A percentile compares a stretch with the other conserved stretches of the same genome.
Evolutionary conservation across 2,888 invertebrate species (phyloP).

Genomic region (Opisthograptis luteolata): DNA sequence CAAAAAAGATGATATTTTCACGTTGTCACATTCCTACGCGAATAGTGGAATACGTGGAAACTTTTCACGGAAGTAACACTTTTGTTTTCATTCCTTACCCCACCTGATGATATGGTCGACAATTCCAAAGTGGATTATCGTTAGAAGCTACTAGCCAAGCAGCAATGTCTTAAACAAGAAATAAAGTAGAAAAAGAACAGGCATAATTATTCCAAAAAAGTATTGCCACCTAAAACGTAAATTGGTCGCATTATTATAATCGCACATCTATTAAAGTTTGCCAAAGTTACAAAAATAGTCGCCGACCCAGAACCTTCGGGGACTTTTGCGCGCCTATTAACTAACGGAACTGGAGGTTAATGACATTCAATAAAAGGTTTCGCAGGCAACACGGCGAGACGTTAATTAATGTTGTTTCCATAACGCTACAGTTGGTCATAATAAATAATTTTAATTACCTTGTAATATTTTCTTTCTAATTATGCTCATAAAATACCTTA

Average conservation of each 20-base stretch:
- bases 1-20: conserved; percentile 5
- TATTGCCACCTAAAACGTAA: conserved; percentile 14
- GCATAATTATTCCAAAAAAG: neutral
- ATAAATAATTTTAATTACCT: conserved; percentile 24
- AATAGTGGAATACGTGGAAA: neutral
- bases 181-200: neutral
- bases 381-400: conserved; percentile 10
- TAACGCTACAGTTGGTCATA: conserved; percentile 20
- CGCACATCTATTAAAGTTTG: conserved; percentile 29
- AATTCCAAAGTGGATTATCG: too few relatives aligned
- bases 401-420: conserved; percentile 27
- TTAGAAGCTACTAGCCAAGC: too few relatives aligned
- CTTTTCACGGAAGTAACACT: too few relatives aligned
- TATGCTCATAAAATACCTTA: conserved; percentile 18
- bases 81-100: too few relatives aligned
- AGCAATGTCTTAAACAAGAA: too few relatives aligned
- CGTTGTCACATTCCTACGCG: conserved; percentile 1
- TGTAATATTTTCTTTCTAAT: conserved; percentile 24
- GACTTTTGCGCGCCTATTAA: conserved; percentile 39
- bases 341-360: conserved; percentile 44
- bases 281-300: conserved; percentile 30
- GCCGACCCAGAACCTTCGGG: conserved; percentile 39
- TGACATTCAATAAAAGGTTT: conserved; percentile 44
- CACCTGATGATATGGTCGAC: too few relatives aligned
- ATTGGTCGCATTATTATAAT: conserved; percentile 15